Evolutionary conservation across 2,113 vertebrate species (phyloP), one percentile per base, ranked within the genome.

Genomic region (Alosa alosa): DNA sequence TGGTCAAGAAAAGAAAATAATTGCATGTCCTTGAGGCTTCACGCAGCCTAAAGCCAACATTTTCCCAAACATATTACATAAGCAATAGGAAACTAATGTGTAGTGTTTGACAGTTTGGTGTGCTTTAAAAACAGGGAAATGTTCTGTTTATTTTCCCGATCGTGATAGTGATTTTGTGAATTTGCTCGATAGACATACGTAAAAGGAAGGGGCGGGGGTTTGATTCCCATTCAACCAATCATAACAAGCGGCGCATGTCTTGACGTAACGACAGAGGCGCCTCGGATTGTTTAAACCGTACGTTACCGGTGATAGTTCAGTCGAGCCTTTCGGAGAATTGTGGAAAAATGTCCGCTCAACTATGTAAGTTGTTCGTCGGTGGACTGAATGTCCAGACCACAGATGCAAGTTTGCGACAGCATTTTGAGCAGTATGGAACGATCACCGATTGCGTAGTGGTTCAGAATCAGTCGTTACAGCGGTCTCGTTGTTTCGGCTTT

Each of bases 381-480:
- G 96, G 96, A 52, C 95, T 97, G n/a, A 97, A 97, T 49, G 96
- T 97, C 88, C 96, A 97, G 92, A 97, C 96, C 60, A 96, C 96
- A n/a, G 96, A 97, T 90, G 96, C 96, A 75, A 96, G 96, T 81
- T 94, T 97, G 78, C 94, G 96, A 57, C 94, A 95, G 89, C 96
- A 97, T 93, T 97, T 97, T 89, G 96, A 96, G 93, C 95, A 96
- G 89, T 97, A 95, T 83, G 96, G 96, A 7, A 93, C 94, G 55
- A 93, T 97, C 72, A 94, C 92, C 85, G 94, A 94, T 90, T 94
- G 94, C 84, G 94, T 94, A 0, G 94, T 94, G 13, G 94, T 94
- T 2, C 91, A 93, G 31, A 94, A 94, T 90, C 93, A 94, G 90
- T 91, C 92, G 89, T 88, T 94, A 10, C 96, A 97, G 89, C 94